Evolutionary conservation across 2,888 invertebrate species (phyloP), one percentile per base, ranked within the genome.

Genomic region (Masnerella sp.): DNA sequence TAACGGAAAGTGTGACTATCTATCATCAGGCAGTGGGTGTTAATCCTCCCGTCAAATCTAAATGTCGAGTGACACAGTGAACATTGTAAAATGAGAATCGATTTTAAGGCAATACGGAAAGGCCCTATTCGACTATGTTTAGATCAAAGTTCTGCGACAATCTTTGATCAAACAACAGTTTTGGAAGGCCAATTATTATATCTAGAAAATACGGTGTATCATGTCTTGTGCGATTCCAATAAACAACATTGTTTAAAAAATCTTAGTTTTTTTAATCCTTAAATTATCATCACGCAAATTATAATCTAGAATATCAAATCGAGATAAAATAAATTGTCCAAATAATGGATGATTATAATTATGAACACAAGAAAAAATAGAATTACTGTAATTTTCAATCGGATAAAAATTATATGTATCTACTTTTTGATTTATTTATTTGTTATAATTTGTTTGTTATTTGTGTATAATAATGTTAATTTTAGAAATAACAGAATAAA

Each of bases 221-320:
- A 75, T 87, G 86, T 87, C 87, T 86, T 87, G 87, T 87, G 87
- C 87, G 87, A 87, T 84, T 87, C 84, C 85, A 87, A 87, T 87
- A 87, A 87, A 87, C 84, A 81, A 87, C 84, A 87, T 86, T 86
- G 85, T 87, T 87, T 87, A 84, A 86, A 87, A 87, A 85, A 84
- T 83, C 81, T 11, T 12, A 12, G 12, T 34, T n/a, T 30, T 9
- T 9, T 2, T 8, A 30, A 5, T 9, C 2, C 30, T 9, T 4
- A 2, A 7, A 30, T n/a, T 30, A n/a, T 22, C 22, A 22, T 22
- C 22, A 3, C 22, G 22, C n/a, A n/a, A 22, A 22, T 7, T 3
- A 22, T 22, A 5, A 7, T 22, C 7, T 22, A 7, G 7, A 22
- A 7, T 5, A 22, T 22, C 22, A 28, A 45, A 20, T 1, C 25